These are phyloP conservation scores for Gracilinanus agilis DNA, from an alignment of 2,113 vertebrate species.

Conservation along the genomic window DNA sequence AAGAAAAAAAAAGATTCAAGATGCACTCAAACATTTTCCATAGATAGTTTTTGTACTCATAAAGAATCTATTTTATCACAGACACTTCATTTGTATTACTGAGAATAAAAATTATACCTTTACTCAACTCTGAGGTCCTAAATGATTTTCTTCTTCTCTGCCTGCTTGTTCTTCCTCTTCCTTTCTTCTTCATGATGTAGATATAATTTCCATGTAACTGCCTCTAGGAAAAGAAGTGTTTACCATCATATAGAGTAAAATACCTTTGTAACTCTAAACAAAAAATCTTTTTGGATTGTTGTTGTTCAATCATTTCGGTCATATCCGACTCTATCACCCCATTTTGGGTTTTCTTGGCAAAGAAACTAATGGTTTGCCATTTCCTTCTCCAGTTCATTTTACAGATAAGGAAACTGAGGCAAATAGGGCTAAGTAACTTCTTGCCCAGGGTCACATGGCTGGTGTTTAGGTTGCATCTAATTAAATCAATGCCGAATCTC, in stretches of 20 bases:
- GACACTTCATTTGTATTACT: background rate
- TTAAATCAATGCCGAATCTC: background rate
- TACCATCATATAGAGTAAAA: background rate
- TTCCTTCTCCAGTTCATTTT: too few species aligned
- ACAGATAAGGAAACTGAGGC: too few species aligned
- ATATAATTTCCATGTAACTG: background rate
- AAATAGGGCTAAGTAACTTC: too few species aligned
- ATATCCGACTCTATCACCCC: too few species aligned
- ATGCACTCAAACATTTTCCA: background rate
- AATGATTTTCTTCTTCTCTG: conserved; percentile 77
- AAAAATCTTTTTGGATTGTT: too few species aligned
- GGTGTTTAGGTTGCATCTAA: background rate
- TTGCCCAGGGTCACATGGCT: too few species aligned
- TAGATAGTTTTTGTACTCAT: background rate
- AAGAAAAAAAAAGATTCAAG: conserved; percentile 6
- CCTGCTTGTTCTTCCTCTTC: conserved; percentile 83
- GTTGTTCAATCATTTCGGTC: too few species aligned
- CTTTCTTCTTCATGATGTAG: conserved; percentile 81
- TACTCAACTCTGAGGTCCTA: conserved; percentile 43
- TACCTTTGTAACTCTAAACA: background rate
- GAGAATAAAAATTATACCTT: conserved; percentile 77
- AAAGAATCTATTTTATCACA: background rate
- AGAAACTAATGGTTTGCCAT: too few species aligned
- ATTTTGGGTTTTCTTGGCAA: too few species aligned
- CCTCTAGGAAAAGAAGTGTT: conserved; percentile 6